These are phyloP conservation scores for Turdus rufiventris DNA, from an alignment of 2,113 vertebrate species.

Conservation along the genomic window DNA sequence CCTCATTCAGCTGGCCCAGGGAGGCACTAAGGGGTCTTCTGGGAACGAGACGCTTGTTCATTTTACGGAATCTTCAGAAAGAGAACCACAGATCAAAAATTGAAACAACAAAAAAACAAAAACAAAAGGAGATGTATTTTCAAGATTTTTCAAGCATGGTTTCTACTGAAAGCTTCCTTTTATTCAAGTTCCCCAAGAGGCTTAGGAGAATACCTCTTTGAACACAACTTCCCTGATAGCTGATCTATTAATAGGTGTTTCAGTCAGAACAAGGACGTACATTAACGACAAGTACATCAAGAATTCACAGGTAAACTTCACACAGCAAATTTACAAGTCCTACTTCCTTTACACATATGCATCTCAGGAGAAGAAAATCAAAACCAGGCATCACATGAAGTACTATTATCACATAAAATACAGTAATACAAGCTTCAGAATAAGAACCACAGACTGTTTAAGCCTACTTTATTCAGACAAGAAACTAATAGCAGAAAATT, in stretches of 20 bases:
- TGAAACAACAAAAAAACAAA: background rate
- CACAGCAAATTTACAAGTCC: background rate
- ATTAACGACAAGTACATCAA: background rate
- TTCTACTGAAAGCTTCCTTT: background rate
- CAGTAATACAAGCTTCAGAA: background rate
- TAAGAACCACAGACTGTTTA: background rate
- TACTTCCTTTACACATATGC: background rate
- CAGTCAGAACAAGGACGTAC: background rate
- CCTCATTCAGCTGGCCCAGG: slow-evolving; percentile 84
- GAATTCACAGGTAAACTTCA: background rate
- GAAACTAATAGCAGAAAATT: background rate
- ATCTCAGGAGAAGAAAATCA: background rate
- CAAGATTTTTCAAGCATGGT: background rate
- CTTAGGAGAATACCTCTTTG: background rate
- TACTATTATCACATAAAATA: background rate
- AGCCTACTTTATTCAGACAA: background rate
- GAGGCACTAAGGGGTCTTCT: slow-evolving; percentile 85
- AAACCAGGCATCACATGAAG: background rate
- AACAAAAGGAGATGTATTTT: background rate
- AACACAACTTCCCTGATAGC: background rate
- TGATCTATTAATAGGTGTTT: background rate
- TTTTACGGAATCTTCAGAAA: slow-evolving; percentile 89
- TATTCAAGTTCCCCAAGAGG: background rate
- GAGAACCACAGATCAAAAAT: background rate
- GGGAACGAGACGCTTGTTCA: slow-evolving; percentile 93